Percentiles rank a stretch among this genome's conserved stretches.
Conservation (phyloP, 2,797 vertebrate species). For the Parotocinclus haroldoi region DNA sequence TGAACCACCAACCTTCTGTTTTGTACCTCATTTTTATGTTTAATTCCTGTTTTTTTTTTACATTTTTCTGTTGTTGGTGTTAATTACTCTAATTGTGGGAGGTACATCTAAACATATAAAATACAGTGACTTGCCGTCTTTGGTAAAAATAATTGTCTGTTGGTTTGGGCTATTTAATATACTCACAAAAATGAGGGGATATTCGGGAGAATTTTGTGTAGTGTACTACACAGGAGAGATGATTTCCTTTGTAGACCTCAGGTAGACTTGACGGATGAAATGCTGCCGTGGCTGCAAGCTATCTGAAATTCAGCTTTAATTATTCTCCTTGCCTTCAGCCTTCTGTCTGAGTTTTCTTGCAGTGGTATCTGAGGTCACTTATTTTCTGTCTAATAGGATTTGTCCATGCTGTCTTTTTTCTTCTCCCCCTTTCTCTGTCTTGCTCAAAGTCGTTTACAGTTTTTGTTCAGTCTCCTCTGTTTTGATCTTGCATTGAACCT, state of each 20-base stretch:
- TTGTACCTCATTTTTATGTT: too few species aligned
- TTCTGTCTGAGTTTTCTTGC: constrained; percentile 72
- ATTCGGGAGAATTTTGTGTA: too few species aligned
- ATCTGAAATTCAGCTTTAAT: constrained; percentile 42
- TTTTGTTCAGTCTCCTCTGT: constrained; percentile 7
- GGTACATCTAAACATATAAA: constrained; percentile 32
- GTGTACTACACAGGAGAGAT: constrained; percentile 26
- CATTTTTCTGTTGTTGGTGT: neutral
- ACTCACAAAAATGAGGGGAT: too few species aligned
- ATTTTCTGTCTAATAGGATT: constrained; percentile 32
- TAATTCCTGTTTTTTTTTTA: too few species aligned
- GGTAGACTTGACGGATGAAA: constrained; percentile 41
- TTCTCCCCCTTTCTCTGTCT: neutral
- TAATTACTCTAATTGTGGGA: constrained; percentile 9
- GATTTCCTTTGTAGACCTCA: constrained; percentile 40
- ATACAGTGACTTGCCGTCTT: constrained; percentile 18
- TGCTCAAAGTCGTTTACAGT: neutral
- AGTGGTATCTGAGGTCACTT: constrained; percentile 68
- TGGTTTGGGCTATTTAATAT: constrained; percentile 38
- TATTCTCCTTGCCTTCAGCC: constrained; percentile 62
- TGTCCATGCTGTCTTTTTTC: constrained; percentile 13
- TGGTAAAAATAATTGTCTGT: constrained; percentile 33
- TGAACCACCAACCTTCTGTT: too few species aligned
- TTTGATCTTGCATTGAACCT: neutral
- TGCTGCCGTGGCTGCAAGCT: constrained; percentile 42